Evolutionary conservation across 2,888 invertebrate genomes (phyloP).

Genomic region (Gastracanthus pulcherrimus): DNA sequence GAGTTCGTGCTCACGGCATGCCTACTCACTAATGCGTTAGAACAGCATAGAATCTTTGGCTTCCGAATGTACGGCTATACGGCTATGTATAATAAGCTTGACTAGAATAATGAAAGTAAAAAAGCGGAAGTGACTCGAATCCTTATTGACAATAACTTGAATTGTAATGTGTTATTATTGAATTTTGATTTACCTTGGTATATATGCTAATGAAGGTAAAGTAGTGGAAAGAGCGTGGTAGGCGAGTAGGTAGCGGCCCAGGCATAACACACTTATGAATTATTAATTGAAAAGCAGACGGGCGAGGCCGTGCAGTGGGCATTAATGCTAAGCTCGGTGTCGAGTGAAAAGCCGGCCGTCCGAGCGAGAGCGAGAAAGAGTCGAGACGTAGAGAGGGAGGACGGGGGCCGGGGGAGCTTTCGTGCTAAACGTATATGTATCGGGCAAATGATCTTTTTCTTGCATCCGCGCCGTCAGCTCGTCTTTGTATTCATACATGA

Average conservation of each 20-base stretch:
- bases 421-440: conserved; percentile 46
- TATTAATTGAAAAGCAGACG: conserved; percentile 66
- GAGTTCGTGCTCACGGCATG: conserved; percentile 22
- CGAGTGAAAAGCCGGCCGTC: neutral
- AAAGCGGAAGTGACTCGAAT: no score
- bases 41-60: conserved; percentile 5
- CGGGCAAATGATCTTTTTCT: conserved; percentile 29
- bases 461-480: neutral
- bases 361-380: no score
- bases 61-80: no score
- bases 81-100: neutral
- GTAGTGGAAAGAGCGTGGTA: neutral
- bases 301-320: conserved; percentile 64
- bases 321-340: conserved; percentile 64
- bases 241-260: conserved; percentile 56
- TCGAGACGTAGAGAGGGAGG: neutral
- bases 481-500: neutral
- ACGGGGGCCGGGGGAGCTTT: neutral
- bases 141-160: no score
- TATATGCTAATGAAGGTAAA: neutral
- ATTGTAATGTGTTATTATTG: neutral
- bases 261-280: conserved; percentile 69
- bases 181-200: neutral
- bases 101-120: neutral
- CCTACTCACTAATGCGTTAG: conserved; percentile 12